phyloP scores from a whole-genome alignment of 2,888 invertebrate genomes.

The Tetanocera ferruginea region DNA sequence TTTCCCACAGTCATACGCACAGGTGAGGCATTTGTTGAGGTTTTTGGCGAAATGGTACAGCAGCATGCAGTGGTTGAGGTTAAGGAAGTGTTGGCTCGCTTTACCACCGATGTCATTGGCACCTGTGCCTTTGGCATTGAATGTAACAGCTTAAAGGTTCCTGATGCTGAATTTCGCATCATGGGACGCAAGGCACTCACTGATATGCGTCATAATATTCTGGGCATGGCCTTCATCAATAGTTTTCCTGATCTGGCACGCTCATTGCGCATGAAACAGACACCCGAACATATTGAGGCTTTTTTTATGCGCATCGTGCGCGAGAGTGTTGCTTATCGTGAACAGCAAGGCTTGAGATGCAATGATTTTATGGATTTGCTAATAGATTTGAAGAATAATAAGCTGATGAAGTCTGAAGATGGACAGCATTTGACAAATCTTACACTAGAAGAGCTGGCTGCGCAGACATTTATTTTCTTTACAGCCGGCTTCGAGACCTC shows the following conservation, averaged over 20 bases:
- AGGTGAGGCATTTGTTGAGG: constrained; percentile 46
- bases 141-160: constrained; percentile 66
- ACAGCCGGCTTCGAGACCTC: constrained; percentile 73
- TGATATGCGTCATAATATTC: constrained; percentile 45
- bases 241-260: constrained; percentile 44
- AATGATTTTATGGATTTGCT: constrained; percentile 70
- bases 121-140: constrained; percentile 70
- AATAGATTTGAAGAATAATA: constrained; percentile 63
- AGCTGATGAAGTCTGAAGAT: constrained; percentile 48
- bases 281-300: constrained; percentile 46
- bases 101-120: constrained; percentile 71
- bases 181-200: constrained; percentile 52
- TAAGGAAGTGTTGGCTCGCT: constrained; percentile 67
- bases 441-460: constrained; percentile 69
- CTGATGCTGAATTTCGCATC: constrained; percentile 63
- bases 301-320: constrained; percentile 65
- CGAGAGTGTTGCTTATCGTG: constrained; percentile 63
- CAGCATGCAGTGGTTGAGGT: constrained; percentile 60
- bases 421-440: constrained; percentile 50
- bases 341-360: constrained; percentile 59
- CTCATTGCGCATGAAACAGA: constrained; percentile 43
- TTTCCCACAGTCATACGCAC: constrained; percentile 60
- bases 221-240: constrained; percentile 37
- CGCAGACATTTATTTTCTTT: constrained; percentile 73
- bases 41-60: constrained; percentile 46